Evolutionary conservation across 2,888 invertebrate genomes (phyloP).

Genomic region (Drosophila multiciliata): DNA sequence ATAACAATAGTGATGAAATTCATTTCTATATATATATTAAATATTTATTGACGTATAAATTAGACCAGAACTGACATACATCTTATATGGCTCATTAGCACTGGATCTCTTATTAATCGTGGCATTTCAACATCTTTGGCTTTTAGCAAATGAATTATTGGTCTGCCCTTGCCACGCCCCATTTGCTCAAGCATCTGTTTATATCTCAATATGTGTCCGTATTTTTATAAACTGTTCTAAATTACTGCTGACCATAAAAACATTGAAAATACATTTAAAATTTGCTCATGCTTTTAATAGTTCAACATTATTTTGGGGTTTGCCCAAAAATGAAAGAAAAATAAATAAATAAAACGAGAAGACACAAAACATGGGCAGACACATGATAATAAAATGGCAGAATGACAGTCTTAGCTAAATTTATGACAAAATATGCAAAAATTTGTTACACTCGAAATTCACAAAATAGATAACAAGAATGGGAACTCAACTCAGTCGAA

Average conservation of each 20-base stretch:
- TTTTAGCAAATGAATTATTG: constrained; percentile 29
- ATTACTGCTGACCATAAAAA: constrained; percentile 41
- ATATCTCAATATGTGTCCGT: constrained; percentile 1
- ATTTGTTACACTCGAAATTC: constrained; percentile 65
- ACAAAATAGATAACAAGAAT: constrained; percentile 44
- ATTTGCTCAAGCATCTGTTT: constrained; percentile 32
- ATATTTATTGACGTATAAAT: neutral
- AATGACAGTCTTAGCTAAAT: constrained; percentile 39
- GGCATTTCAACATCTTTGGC: constrained; percentile 20
- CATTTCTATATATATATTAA: neutral
- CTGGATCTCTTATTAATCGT: constrained; percentile 15
- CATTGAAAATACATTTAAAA: constrained; percentile 67
- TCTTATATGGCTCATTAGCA: constrained; percentile 35
- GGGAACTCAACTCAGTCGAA: constrained; percentile 4
- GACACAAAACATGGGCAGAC: constrained; percentile 48
- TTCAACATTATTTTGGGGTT: constrained; percentile 31
- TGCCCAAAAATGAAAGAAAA: constrained; percentile 13
- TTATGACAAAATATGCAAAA: constrained; percentile 78
- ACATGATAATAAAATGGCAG: constrained; percentile 52
- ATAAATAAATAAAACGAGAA: constrained; percentile 1
- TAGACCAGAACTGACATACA: neutral
- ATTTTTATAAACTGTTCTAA: constrained; percentile 44
- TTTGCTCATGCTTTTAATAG: constrained; percentile 55
- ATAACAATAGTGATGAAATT: neutral
- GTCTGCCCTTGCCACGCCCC: constrained; percentile 7